Percentiles rank a stretch among this genome's conserved stretches.
Evolutionary conservation across 2,797 vertebrate genomes (phyloP).

Genomic region (Vespertilio murinus): DNA sequence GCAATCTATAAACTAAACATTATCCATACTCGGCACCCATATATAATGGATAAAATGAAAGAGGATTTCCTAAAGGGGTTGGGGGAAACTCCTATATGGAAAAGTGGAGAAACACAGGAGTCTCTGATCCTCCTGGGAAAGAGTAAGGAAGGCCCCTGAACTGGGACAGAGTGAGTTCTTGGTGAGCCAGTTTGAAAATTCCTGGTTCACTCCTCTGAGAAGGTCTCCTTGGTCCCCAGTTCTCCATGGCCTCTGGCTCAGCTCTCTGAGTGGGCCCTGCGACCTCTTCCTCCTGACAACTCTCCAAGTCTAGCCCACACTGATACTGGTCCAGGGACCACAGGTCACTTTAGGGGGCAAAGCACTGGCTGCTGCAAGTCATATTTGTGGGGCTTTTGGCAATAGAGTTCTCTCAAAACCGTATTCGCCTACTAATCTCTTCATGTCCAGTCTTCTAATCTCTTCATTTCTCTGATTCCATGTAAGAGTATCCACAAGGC

Average conservation of each 20-base stretch:
- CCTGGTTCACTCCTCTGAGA: neutral
- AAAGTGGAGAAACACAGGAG: neutral
- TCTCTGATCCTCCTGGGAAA: neutral
- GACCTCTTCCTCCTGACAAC: neutral
- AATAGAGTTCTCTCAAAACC: neutral
- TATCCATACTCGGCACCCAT: neutral
- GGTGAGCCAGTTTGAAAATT: neutral
- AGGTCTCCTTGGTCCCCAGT: neutral
- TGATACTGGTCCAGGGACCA: neutral
- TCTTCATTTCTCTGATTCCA: neutral
- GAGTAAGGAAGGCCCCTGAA: neutral
- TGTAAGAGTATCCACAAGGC: neutral
- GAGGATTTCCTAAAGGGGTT: neutral
- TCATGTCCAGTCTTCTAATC: neutral
- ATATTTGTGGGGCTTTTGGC: neutral
- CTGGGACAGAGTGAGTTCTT: neutral
- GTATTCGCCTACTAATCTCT: neutral
- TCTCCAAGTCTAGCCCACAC: neutral
- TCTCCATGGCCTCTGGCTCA: neutral
- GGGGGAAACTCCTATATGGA: neutral
- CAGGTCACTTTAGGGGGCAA: neutral
- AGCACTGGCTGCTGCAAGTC: neutral
- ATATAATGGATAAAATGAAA: neutral
- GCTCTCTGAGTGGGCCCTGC: rapidly evolving
- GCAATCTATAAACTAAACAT: neutral